Base-by-base conservation (phyloP, 2,113 vertebrate genomes). In the Panthera tigris region DNA sequence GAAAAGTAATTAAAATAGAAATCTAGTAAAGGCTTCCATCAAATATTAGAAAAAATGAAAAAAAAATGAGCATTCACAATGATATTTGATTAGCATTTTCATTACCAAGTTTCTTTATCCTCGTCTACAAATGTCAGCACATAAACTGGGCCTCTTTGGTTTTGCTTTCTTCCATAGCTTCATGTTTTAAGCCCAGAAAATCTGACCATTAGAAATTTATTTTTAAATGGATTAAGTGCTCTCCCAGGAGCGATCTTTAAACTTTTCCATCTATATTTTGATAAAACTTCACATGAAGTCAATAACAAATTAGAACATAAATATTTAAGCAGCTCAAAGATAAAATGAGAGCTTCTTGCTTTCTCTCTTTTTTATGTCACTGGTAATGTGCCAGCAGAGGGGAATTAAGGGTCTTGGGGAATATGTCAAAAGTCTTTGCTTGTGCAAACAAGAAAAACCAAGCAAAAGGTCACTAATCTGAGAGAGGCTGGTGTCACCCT, bases 251-350 rank as follows among this genome's bases (percentile, higher is more conserved):
- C 84, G 63, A 97, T 98, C 96, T 98, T 98, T 98, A 98, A 98
- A 98, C 90, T 98, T 97, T 98, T 96, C 96, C 97, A 98, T 98
- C 96, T 98, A 97, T 98, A 97, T 99, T 99, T 99, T 98, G 97
- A 98, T 98, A 98, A 98, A 99, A 98, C 95, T 98, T 98, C 98
- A 98, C 98, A 98, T 97, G 98, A 99, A 99, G 98, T 99, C 98
- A 98, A 99, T 98, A 98, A 98, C 98, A 98, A 99, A 99, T 99
- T 98, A 98, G 98, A 98, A 78, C 97, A 99, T 98, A 98, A 99
- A 98, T 99, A 99, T 98, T 99, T 98, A 98, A 99, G 97, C 68
- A 98, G 97, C 95, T 98, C 96, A 95, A 97, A 83, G 95, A 98
- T 98, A 98, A 97, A 74, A 7, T 98, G 97, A 97, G 68, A 97